Evolutionary conservation across 2,888 invertebrate genomes (phyloP).

Genomic region (Melinaea marsaeus): DNA sequence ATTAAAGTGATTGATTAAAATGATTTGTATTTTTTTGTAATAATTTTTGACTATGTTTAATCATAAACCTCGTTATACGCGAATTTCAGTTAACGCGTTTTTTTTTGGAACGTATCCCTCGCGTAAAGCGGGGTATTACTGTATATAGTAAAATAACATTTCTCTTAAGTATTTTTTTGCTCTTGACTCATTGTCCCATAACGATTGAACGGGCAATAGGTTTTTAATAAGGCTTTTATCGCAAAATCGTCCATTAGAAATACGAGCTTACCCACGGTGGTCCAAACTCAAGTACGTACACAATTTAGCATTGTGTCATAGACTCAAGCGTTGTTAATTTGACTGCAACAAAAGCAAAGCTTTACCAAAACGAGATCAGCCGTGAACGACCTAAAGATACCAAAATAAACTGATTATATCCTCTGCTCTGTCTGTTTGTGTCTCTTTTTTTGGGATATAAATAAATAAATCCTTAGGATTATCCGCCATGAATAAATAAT

Average conservation of each 20-base stretch:
- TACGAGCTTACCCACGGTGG: constrained; percentile 39
- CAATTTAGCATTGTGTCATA: constrained; percentile 46
- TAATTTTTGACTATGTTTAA: no score
- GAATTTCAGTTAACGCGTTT: no score
- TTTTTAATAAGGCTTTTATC: constrained; percentile 4
- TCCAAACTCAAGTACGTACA: constrained; percentile 55
- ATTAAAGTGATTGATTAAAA: no score
- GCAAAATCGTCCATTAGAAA: constrained; percentile 22
- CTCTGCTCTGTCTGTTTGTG: constrained; percentile 50
- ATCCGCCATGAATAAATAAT: constrained; percentile 75
- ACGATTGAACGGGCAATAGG: constrained; percentile 1
- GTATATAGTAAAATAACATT: no score
- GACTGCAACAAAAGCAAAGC: constrained; percentile 48
- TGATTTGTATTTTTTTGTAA: no score
- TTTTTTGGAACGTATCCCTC: no score
- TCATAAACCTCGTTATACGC: no score
- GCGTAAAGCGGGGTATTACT: no score
- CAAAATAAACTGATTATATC: constrained; percentile 62
- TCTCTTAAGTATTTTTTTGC: no score
- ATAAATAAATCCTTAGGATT: constrained; percentile 61
- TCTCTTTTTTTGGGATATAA: constrained; percentile 55
- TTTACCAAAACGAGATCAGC: constrained; percentile 64
- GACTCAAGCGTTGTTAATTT: constrained; percentile 60
- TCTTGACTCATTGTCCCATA: neutral
- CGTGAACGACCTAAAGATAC: constrained; percentile 44